These are phyloP conservation scores for Corythornis madagascariensis DNA, from an alignment of 2,113 vertebrate genomes.

Conservation along the genomic window DNA sequence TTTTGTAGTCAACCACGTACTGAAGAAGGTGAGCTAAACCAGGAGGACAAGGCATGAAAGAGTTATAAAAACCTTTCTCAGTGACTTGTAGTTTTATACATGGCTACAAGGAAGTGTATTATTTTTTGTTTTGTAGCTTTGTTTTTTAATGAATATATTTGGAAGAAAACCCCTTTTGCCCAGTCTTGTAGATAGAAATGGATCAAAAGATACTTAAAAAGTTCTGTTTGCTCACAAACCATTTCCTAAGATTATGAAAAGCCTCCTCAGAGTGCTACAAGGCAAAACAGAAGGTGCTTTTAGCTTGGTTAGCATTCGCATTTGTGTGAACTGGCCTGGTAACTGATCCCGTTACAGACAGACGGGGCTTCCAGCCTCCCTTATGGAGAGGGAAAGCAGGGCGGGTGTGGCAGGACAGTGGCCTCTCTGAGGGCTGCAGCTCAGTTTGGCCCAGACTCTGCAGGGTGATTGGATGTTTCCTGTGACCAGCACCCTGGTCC, in stretches of 20 bases:
- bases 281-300: neutral
- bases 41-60: neutral
- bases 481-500: neutral
- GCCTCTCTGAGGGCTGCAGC: neutral
- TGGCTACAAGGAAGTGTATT: neutral
- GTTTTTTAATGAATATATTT: neutral
- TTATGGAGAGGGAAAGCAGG: neutral
- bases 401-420: neutral
- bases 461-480: rapidly evolving
- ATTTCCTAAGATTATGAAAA: neutral
- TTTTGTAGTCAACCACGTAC: neutral
- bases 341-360: neutral
- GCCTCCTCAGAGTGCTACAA: neutral
- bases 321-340: neutral
- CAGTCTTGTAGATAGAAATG: neutral
- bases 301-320: neutral
- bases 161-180: neutral
- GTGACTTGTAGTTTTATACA: neutral
- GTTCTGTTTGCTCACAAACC: neutral
- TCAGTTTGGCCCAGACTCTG: neutral
- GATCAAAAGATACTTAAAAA: neutral
- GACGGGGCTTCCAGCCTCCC: neutral
- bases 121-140: too few relatives aligned
- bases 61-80: neutral
- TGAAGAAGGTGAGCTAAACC: neutral